phyloP scores from a whole-genome alignment of 2,888 invertebrate species.

The Acleris literana region DNA sequence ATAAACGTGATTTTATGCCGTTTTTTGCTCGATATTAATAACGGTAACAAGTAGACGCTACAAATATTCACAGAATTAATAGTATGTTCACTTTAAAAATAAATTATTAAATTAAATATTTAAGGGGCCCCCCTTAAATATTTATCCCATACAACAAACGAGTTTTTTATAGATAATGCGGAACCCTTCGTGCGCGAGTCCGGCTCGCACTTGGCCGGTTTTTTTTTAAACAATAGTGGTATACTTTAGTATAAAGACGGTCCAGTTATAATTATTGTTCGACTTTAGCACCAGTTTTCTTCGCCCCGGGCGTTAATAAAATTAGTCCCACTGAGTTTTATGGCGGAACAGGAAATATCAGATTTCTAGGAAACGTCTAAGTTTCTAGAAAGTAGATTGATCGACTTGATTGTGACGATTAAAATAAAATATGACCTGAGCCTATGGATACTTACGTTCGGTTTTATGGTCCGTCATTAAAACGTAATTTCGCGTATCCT shows the following conservation, averaged over 20 bases:
- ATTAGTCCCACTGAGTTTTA: slow-evolving; percentile 28
- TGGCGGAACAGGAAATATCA: slow-evolving; percentile 23
- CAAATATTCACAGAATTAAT: no score
- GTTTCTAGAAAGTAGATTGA: slow-evolving; percentile 29
- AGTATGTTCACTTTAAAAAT: no score
- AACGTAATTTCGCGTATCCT: background rate
- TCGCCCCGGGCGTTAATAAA: slow-evolving; percentile 23
- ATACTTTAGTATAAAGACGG: background rate
- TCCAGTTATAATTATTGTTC: background rate
- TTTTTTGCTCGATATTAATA: no score
- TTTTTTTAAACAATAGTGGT: background rate
- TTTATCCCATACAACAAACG: no score
- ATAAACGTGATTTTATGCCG: no score
- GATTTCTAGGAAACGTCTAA: slow-evolving; percentile 26
- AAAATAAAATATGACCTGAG: slow-evolving; percentile 8
- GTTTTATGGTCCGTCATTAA: slow-evolving; percentile 7
- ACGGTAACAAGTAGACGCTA: no score
- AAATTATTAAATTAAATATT: no score
- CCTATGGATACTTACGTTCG: background rate
- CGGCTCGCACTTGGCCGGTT: no score
- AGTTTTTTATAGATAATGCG: no score
- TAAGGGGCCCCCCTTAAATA: no score
- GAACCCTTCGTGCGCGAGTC: no score
- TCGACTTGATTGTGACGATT: slow-evolving; percentile 14
- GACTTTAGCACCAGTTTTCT: slow-evolving; percentile 16